phyloP scores from a whole-genome alignment of 92 coral and sea anemone species.

The Heliopora coerulea region DNA sequence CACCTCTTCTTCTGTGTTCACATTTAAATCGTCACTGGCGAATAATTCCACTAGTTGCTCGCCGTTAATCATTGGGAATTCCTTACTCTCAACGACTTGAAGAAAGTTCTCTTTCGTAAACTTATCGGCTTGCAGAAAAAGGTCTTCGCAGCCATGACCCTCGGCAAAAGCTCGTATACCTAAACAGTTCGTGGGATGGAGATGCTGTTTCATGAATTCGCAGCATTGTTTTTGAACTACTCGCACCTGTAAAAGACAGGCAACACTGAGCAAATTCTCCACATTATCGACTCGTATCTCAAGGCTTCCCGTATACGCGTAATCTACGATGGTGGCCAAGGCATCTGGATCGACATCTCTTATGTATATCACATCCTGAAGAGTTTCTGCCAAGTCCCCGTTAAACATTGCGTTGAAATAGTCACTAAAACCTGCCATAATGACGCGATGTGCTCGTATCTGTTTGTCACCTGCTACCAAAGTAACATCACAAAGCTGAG shows the following conservation, averaged over 20 bases:
- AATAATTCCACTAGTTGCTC: constrained; percentile 77
- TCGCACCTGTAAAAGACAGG: constrained; percentile 91
- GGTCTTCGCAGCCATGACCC: constrained; percentile 85
- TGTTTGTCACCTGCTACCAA: constrained; percentile 79
- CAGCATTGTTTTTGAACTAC: constrained; percentile 87
- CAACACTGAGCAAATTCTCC: constrained; percentile 82
- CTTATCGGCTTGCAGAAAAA: constrained; percentile 74
- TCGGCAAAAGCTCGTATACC: constrained; percentile 98
- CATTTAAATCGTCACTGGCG: constrained; percentile 86
- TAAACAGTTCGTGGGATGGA: constrained; percentile 88
- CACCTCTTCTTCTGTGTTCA: constrained; percentile 76
- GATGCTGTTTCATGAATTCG: constrained; percentile 95
- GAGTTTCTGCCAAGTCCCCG: constrained; percentile 84
- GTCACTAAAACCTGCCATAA: constrained; percentile 96
- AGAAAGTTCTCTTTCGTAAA: constrained; percentile 91
- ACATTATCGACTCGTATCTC: constrained; percentile 96
- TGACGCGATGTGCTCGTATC: constrained; percentile 85
- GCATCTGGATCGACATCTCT: constrained; percentile 93
- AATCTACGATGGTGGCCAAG: constrained; percentile 72
- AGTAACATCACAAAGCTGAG: constrained; percentile 87
- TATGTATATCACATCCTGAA: constrained; percentile 66
- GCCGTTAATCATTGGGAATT: constrained; percentile 70
- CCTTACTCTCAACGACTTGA: constrained; percentile 84
- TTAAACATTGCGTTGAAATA: constrained; percentile 99
- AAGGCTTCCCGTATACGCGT: constrained; percentile 88